Percentiles rank a stretch among this genome's conserved stretches.
These are phyloP conservation scores for Anguilla rostrata DNA, from an alignment of 2,113 vertebrate genomes.

Conservation along the genomic window DNA sequence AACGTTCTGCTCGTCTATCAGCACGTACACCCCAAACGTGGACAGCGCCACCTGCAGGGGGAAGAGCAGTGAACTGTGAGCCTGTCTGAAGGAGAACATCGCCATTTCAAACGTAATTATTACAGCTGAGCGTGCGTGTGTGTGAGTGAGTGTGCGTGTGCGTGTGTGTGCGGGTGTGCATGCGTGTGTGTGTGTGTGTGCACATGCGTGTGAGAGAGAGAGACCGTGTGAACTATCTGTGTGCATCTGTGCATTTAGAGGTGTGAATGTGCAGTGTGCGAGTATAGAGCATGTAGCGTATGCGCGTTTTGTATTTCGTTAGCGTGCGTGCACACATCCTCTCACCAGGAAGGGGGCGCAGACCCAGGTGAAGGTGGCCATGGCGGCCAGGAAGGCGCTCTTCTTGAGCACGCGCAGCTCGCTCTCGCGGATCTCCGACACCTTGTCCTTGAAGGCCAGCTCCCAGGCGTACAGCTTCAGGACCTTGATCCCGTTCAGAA, in stretches of 20 bases:
- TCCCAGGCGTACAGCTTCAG: slow-evolving; percentile 98
- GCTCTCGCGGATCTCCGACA: slow-evolving; percentile 83
- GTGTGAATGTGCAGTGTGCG: neutral
- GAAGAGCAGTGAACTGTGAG: neutral
- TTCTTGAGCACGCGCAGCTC: slow-evolving; percentile 92
- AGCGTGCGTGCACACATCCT: slow-evolving; percentile 8
- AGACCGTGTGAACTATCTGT: neutral
- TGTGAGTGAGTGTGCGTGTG: neutral
- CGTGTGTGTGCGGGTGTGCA: neutral
- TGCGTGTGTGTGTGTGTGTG: neutral
- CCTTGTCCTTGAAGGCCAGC: slow-evolving; percentile 89
- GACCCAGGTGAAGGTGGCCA: slow-evolving; percentile 95
- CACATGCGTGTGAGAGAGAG: neutral
- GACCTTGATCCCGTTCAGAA: slow-evolving; percentile 94
- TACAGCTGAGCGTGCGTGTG: too few relatives aligned
- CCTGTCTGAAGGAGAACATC: neutral
- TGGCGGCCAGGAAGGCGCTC: slow-evolving; percentile 82
- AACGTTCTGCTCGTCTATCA: slow-evolving; percentile 67
- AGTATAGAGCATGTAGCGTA: neutral
- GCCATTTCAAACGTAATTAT: too few relatives aligned
- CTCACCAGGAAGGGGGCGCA: slow-evolving; percentile 97
- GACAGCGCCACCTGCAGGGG: slow-evolving; percentile 73
- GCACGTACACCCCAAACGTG: slow-evolving; percentile 83
- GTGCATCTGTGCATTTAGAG: neutral
- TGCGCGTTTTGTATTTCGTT: neutral